Conservation (phyloP, 2,888 invertebrate genomes). For the Drosophila sordidula region DNA sequence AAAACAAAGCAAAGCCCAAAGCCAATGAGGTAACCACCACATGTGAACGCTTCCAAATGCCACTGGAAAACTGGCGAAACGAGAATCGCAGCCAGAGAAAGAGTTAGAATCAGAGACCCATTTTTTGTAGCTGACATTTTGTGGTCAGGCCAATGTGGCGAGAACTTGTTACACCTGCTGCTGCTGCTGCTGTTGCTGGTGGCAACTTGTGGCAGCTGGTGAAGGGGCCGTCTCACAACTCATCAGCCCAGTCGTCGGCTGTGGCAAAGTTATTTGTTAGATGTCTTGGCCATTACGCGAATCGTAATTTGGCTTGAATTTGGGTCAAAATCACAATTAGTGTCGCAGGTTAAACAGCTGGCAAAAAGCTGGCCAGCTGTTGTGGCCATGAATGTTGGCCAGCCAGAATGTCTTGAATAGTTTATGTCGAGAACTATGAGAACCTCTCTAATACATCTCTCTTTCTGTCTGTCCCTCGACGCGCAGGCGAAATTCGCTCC, state of each 20-base stretch:
- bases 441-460: background rate
- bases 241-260: conserved; percentile 32
- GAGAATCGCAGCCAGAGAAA: conserved; percentile 43
- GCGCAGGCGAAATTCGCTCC: conserved; percentile 91
- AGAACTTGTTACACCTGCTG: conserved; percentile 81
- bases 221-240: conserved; percentile 26
- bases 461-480: background rate
- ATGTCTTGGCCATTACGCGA: conserved; percentile 52
- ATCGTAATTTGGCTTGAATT: conserved; percentile 72
- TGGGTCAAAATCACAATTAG: conserved; percentile 81
- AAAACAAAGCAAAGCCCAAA: conserved; percentile 60
- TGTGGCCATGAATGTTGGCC: conserved; percentile 18
- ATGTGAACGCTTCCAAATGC: conserved; percentile 50
- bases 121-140: conserved; percentile 72
- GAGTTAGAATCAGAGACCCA: conserved; percentile 64
- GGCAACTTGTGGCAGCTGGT: conserved; percentile 18
- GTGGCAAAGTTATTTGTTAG: conserved; percentile 41
- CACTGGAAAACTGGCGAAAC: conserved; percentile 62
- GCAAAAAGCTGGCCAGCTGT: conserved; percentile 25
- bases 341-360: conserved; percentile 45
- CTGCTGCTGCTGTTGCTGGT: conserved; percentile 1
- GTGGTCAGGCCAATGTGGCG: conserved; percentile 62
- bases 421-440: conserved; percentile 9
- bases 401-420: conserved; percentile 2
- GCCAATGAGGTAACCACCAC: conserved; percentile 79